Conservation (phyloP, 1,140 invertebrate species). For the Myzus persicae region DNA sequence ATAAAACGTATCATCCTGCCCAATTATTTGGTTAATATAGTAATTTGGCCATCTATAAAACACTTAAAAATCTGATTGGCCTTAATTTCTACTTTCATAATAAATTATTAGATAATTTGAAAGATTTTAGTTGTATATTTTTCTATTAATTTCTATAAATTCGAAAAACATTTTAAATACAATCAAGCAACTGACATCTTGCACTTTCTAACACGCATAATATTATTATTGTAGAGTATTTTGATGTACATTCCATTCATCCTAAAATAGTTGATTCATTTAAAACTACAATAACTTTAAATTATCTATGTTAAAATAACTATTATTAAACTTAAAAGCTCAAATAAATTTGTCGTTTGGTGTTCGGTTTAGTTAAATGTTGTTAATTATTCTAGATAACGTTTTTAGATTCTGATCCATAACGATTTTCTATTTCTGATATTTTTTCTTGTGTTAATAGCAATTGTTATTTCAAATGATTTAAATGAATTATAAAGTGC, state of each 20-base stretch:
- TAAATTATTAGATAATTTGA: neutral
- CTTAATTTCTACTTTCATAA: neutral
- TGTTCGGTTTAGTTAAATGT: neutral
- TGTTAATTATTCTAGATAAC: neutral
- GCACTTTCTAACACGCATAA: neutral
- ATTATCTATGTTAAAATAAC: neutral
- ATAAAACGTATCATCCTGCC: too few relatives aligned
- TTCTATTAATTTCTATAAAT: neutral
- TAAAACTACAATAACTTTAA: too few relatives aligned
- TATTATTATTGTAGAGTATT: neutral
- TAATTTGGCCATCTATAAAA: neutral
- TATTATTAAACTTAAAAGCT: neutral
- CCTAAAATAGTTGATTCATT: too few relatives aligned
- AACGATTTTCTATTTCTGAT: too few relatives aligned
- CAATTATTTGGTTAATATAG: neutral
- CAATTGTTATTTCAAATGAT: neutral
- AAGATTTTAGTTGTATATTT: neutral
- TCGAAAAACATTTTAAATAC: neutral
- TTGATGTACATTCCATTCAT: too few relatives aligned
- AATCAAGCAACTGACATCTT: neutral
- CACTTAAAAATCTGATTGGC: neutral
- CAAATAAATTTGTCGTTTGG: neutral
- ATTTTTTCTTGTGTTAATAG: neutral
- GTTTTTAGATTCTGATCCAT: neutral
- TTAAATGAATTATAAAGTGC: neutral